Base-by-base conservation (phyloP, 2,113 vertebrate species). In the Uropsilus gracilis region DNA sequence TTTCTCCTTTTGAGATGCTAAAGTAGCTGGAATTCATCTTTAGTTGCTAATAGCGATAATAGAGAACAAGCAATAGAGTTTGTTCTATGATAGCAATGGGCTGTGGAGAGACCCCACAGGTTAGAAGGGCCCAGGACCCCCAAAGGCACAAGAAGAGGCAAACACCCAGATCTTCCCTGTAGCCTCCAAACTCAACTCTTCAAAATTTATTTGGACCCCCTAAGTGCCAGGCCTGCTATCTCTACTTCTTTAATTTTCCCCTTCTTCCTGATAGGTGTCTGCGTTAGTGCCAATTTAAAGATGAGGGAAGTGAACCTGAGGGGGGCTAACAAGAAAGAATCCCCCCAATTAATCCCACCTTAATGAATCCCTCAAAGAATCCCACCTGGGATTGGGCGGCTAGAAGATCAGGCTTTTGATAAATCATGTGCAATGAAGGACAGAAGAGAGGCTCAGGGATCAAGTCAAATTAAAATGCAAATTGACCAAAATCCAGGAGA, bases 71-170 rank as follows among this genome's bases (percentile, higher is more conserved):
- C n/a, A n/a, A 80, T 83, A 24, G 12, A 26, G 2, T 13, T 39
- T 39, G 20, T 59, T 63, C 24, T 17, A 6, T 4, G 13, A 28
- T 10, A 20, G 46, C 64, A 1, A 0, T 0, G 0, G 24, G 28
- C 16, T 17, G 2, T n/a, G 42, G 1, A 5, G 50, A 57, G 28
- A 14, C 53, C 46, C 59, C 30, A 0, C 6, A 5, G 24, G 34
- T 22, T 11, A 46, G 32, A 20, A 20, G 32, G 69, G 16, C 30
- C n/a, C 39, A 22, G 39, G 66, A 46, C 71, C 76, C 12, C 59
- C 37, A 42, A 2, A 24, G 44, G 39, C 28, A 22, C 39, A 0
- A 32, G 53, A 11, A 3, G 3, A 1, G 30, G 50, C 24, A 20
- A 22, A 4, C 20, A 30, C 37, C 11, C 0, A 0, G 13, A 1